These are phyloP conservation scores for Falco berigora DNA, from an alignment of 2,797 vertebrate genomes.

Conservation along the genomic window DNA sequence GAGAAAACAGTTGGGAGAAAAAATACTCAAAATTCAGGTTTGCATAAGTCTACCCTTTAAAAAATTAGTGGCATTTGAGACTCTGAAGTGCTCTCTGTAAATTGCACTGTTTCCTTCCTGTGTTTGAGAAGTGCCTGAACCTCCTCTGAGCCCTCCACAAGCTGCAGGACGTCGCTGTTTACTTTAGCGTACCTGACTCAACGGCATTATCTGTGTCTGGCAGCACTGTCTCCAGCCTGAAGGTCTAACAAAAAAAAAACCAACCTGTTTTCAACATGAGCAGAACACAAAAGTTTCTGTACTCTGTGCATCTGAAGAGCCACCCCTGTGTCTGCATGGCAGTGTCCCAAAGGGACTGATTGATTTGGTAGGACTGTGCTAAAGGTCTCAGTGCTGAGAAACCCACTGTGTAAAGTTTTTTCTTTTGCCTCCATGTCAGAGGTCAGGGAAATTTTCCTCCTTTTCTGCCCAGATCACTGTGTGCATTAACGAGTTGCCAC, in stretches of 20 bases:
- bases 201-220: not conserved
- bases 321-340: not conserved
- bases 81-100: not conserved
- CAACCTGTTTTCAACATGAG: not conserved
- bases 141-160: not conserved
- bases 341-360: not conserved
- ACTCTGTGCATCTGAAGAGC: not conserved
- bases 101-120: not conserved
- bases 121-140: not conserved
- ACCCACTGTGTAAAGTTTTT: not conserved
- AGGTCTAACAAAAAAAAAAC: not conserved
- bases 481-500: not conserved
- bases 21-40: not conserved
- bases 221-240: not conserved
- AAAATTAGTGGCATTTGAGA: not conserved
- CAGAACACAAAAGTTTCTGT: not conserved
- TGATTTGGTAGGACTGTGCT: not conserved
- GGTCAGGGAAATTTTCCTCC: not conserved
- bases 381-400: not conserved
- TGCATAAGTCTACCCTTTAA: not conserved
- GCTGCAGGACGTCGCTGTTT: not conserved
- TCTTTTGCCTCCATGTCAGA: not conserved
- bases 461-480: fast-evolving
- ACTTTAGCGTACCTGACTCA: not conserved
- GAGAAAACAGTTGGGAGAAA: not conserved